A percentile compares a stretch with the other conserved stretches of the same genome.
Evolutionary conservation across 2,113 vertebrate genomes (phyloP).

Genomic region (Siphamia tubifer): DNA sequence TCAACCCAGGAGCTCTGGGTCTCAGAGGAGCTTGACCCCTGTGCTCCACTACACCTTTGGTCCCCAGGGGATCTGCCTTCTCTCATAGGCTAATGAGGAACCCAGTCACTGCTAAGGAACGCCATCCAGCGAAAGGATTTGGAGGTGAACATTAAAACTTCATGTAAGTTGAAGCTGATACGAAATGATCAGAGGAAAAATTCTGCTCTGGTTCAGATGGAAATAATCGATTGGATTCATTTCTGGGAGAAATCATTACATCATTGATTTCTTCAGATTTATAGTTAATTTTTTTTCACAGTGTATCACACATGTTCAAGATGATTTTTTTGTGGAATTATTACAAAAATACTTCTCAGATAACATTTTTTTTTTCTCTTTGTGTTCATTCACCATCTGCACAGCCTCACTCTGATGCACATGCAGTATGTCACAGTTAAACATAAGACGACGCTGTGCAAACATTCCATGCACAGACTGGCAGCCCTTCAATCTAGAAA

Average conservation of each 20-base stretch:
- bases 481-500: slow-evolving; percentile 5
- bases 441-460: slow-evolving; percentile 69
- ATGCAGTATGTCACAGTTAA: slow-evolving; percentile 78
- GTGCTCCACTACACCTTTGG: slow-evolving; percentile 80
- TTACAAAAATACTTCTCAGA: background rate
- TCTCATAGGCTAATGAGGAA: slow-evolving; percentile 56
- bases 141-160: slow-evolving; percentile 1
- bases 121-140: background rate
- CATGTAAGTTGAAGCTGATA: background rate
- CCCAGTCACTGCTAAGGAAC: background rate
- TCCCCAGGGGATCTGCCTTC: slow-evolving; percentile 68
- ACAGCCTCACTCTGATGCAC: slow-evolving; percentile 51
- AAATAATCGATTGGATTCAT: background rate
- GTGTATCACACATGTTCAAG: background rate
- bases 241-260: background rate
- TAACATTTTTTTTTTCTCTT: slow-evolving; percentile 1
- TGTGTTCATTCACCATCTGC: slow-evolving; percentile 7
- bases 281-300: background rate
- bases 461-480: slow-evolving; percentile 69
- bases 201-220: background rate
- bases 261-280: background rate
- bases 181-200: background rate
- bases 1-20: slow-evolving; percentile 43
- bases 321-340: background rate
- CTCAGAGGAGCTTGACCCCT: slow-evolving; percentile 57